Base-by-base conservation (phyloP, 2,113 vertebrate species). In the Muntiacus muntjak region DNA sequence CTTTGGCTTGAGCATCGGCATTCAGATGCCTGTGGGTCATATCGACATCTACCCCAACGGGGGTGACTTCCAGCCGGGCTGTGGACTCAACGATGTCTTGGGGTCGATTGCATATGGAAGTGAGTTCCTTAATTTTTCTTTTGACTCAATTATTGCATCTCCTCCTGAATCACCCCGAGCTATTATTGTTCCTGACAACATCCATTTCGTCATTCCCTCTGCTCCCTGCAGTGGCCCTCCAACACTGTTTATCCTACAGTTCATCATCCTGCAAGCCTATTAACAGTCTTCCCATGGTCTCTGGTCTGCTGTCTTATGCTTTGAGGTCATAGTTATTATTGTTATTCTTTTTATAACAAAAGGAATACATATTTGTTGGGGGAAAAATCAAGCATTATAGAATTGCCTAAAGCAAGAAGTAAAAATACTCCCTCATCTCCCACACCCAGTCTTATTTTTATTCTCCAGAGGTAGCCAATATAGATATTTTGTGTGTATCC, bases 41-140 rank as follows among this genome's bases (percentile, higher is more conserved):
- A 98, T 99, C 1, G 99, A 99, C 90, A 99, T 99, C 97, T 99
- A 99, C 94, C 99, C 99, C 93, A 99, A 99, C 0, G 99, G 99
- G 0, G 99, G 99, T 4, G 99, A 99, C 11, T 99, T 99, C 95
- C 99, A 99, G 98, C 99, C 99, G 0, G 99, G 99, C 60, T 99
- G 99, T 74, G 98, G 99, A 1, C 95, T 99, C 17, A 98, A 98
- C 0, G 99, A 99, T 0, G 98, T 99, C 91, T 90, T 99, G 95
- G 98, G 99, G 67, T 98, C 99, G 0, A 98, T 99, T 14, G 99
- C 99, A 9, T 99, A 99, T 33, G 99, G 99, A 94, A 99, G 99
- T 99, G 98, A 99, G 99, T 99, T 85, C 84, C 89, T 36, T 0
- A 8, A n/a, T 64, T 81, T 84, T 52, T 85, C 55, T 55, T 84